Base-by-base conservation (phyloP, 2,797 vertebrate genomes). In the Stomatorhinus walkeri region DNA sequence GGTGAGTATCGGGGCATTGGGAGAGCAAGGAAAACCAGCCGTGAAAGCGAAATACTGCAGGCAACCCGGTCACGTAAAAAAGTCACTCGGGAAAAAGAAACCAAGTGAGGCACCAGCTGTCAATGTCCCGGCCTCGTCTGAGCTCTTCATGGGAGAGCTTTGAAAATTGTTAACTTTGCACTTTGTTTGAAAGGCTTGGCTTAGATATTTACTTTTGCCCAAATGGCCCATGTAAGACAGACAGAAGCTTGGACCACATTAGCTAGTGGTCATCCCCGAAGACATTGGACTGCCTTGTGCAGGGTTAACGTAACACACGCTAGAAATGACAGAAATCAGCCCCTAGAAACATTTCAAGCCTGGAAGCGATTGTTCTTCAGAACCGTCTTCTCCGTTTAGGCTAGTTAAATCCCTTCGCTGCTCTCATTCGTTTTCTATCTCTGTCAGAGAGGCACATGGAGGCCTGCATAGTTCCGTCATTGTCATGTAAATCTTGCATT, bases 171-270 rank as follows among this genome's bases (percentile, higher is more conserved):
- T 81, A 79, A 79, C 64, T 24, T 79, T n/a, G 43, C 87, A 76
- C 87, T 88, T 88, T 32, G 61, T 88, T 88, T 72, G 22, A 88
- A 51, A 87, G 36, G 59, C 86, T 24, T 52, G 87, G 49, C 87
- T 79, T 5, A 19, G 40, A 40, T 40, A 46, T 79, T n/a, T 79
- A 46, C 14, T 46, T 79, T 40, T 0, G 19, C 40, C 72, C 72
- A 79, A 79, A 46, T 79, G 68, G 24, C 68, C 14, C 32, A 32
- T 32, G 6, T 43, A 8, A 19, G 36, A 79, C 36, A 43, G 72
- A n/a, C 36, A 79, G 40, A 79, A n/a, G 6, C 6, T 16, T 40
- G 40, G 36, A 79, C 7, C 40, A 83, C n/a, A 43, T 8, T 46
- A 40, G 46, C 12, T 28, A 28, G 84, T 36, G 48, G 43, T 84